Base-by-base conservation (phyloP, 2,797 vertebrate genomes). In the Enteromius argenteus region DNA sequence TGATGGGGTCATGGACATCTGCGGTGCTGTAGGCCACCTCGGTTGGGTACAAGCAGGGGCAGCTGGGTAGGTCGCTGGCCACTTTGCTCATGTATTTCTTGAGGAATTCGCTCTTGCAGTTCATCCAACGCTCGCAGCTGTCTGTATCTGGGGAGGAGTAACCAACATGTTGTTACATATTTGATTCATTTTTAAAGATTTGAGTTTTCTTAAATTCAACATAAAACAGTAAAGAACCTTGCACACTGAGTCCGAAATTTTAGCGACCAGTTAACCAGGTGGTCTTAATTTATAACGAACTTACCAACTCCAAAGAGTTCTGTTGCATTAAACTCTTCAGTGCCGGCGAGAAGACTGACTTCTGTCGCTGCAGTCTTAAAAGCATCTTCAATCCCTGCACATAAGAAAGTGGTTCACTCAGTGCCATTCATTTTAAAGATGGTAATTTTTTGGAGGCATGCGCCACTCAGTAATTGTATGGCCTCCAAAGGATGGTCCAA, bases 251-350 rank as follows among this genome's bases (percentile, higher is more conserved):
- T 27, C 27, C 27, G 27, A 27, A 27, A 27, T 27, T 27, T 27
- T 27, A 27, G 27, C 27, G 19, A 53, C 19, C 17, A 13, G 17
- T 53, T 49, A 37, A 10, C 5, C 21, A 81, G 11, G 60, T 79
- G 60, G 68, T 56, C 32, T 58, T 71, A 8, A 73, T 49, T 49
- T 23, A 37, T 14, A 84, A 84, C 72, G 81, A 64, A 88, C 98
- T 97, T 96, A 99, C 98, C 98, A 39, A 98, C 96, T 92, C 98
- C 97, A 94, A 99, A 99, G 64, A 99, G 96, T 86, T 97, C 98
- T 71, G 97, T 99, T 82, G 98, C 97, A 9, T 99, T 99, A 93
- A 99, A 99, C 85, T 98, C 97, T 86, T 99, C 97, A 0, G 95
- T 98, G 91, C 98, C 97, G 3, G 97, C 97, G 8, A 99, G 95